Evolutionary conservation across 2,888 invertebrate genomes (phyloP).

Genomic region (Apoda limacodes): DNA sequence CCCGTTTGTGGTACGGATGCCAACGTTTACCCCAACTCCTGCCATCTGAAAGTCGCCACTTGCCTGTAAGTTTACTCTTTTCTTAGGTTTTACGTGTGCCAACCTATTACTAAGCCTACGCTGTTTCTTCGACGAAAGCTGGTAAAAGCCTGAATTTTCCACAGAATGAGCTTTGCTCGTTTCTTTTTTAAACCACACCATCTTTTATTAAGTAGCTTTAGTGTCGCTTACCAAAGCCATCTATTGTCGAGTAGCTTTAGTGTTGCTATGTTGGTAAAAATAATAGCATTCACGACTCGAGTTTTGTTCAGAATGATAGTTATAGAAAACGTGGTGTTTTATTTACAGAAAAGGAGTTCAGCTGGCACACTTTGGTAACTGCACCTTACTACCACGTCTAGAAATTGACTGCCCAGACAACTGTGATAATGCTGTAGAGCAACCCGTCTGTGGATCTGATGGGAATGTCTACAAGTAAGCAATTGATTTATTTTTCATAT

Average conservation of each 20-base stretch:
- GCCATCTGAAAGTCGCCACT: conserved; percentile 84
- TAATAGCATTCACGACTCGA: too few relatives aligned
- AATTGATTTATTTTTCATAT: neutral
- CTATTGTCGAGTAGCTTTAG: too few relatives aligned
- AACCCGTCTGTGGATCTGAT: conserved; percentile 91
- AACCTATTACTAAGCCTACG: too few relatives aligned
- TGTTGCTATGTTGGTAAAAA: too few relatives aligned
- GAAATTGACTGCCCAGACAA: conserved; percentile 72
- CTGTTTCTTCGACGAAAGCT: too few relatives aligned
- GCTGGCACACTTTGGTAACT: conserved; percentile 89
- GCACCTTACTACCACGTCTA: conserved; percentile 80
- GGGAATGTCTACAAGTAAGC: conserved; percentile 86
- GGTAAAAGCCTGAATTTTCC: too few relatives aligned
- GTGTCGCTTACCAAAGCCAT: too few relatives aligned
- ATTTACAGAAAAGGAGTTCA: conserved; percentile 81
- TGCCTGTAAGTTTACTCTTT: conserved; percentile 90
- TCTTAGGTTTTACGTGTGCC: too few relatives aligned
- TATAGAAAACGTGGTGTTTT: conserved; percentile 4
- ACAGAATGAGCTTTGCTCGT: too few relatives aligned
- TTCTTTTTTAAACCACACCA: too few relatives aligned
- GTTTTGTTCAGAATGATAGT: neutral
- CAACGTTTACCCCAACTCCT: conserved; percentile 85
- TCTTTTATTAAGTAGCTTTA: too few relatives aligned
- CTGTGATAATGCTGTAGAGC: conserved; percentile 64
- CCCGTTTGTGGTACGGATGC: conserved; percentile 93